Conservation (phyloP, 1,140 invertebrate genomes). For the Rhyacophila brunnea region DNA sequence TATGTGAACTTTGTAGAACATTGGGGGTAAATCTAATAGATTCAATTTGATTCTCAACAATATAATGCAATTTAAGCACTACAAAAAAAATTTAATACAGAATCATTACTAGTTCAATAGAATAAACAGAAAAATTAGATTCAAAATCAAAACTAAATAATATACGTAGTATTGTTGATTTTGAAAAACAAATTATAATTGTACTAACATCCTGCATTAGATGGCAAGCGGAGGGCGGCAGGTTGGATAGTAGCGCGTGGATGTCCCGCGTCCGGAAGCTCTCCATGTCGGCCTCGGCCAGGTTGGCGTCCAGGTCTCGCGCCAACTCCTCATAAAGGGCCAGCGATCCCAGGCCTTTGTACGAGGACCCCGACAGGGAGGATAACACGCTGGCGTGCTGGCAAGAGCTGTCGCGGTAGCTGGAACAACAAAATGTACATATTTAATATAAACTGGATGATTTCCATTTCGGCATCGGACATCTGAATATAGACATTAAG, state of each 20-base stretch:
- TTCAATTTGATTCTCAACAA: no score
- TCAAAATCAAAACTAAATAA: no score
- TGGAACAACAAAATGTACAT: slow-evolving; percentile 43
- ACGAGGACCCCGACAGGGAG: slow-evolving; percentile 71
- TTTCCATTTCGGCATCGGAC: background rate
- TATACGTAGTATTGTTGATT: no score
- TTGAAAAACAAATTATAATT: no score
- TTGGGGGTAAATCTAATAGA: no score
- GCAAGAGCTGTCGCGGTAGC: slow-evolving; percentile 74
- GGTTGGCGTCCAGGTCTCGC: slow-evolving; percentile 85
- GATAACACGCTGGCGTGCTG: slow-evolving; percentile 78
- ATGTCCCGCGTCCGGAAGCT: slow-evolving; percentile 90
- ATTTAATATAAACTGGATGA: slow-evolving; percentile 23
- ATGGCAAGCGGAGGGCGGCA: slow-evolving; percentile 57
- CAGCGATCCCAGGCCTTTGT: slow-evolving; percentile 69
- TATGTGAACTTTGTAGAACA: no score
- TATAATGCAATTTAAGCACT: no score
- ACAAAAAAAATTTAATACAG: no score
- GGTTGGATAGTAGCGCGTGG: slow-evolving; percentile 75
- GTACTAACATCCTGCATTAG: slow-evolving; percentile 35
- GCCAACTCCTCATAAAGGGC: slow-evolving; percentile 79
- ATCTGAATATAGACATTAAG: no score
- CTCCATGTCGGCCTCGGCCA: slow-evolving; percentile 93
- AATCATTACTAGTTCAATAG: no score
- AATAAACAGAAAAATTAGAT: no score